Conservation (phyloP, 2,888 invertebrate species). For the Orthonevra nobilis region DNA sequence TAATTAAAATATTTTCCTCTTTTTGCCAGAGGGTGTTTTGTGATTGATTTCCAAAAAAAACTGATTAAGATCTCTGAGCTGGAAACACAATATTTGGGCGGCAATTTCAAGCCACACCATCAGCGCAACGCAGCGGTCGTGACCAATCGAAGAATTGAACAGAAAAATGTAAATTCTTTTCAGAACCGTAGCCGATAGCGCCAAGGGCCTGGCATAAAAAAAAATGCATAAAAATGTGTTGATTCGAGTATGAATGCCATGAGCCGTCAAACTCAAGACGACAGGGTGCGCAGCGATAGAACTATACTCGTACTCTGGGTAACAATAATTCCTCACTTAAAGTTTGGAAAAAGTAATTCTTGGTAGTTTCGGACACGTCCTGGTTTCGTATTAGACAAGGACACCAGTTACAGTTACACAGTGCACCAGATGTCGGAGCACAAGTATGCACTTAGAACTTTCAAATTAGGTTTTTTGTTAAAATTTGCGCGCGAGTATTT, state of each 20-base stretch:
- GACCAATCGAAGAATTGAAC: too few relatives aligned
- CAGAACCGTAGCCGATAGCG: conserved; percentile 35
- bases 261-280: conserved; percentile 19
- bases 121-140: too few relatives aligned
- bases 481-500: conserved; percentile 49
- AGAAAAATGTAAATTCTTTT: too few relatives aligned
- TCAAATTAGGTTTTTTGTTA: conserved; percentile 67
- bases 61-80: conserved; percentile 38
- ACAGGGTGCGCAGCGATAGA: neutral
- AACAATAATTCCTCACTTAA: conserved; percentile 55
- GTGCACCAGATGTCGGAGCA: conserved; percentile 66
- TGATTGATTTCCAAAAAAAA: conserved; percentile 45
- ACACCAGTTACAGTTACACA: conserved; percentile 31
- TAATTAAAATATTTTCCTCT: conserved; percentile 49
- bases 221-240: neutral
- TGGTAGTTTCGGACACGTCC: conserved; percentile 27
- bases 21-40: conserved; percentile 25
- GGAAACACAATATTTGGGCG: neutral
- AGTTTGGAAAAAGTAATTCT: conserved; percentile 48
- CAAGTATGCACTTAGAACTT: conserved; percentile 68
- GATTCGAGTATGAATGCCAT: conserved; percentile 12
- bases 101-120: too few relatives aligned
- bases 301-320: neutral
- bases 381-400: neutral
- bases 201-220: conserved; percentile 6